These are phyloP conservation scores for Agraylea sexmaculata DNA, from an alignment of 1,140 invertebrate species.

Conservation along the genomic window DNA sequence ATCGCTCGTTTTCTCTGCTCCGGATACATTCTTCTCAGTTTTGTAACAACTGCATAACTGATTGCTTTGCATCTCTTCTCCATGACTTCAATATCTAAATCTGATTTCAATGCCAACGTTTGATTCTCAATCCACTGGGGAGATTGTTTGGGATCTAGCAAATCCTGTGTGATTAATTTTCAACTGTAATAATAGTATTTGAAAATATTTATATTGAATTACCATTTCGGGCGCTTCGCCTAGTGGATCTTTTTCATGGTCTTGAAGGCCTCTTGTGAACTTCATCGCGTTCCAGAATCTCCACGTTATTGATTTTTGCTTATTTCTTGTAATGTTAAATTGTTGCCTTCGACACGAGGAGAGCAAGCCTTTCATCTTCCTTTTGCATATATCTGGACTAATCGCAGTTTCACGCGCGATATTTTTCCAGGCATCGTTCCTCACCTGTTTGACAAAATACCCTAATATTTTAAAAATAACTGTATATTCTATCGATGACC, in stretches of 20 bases:
- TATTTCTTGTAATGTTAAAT: constrained; percentile 9
- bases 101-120: too few relatives aligned
- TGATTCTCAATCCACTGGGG: too few relatives aligned
- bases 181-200: background rate
- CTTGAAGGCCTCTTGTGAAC: constrained; percentile 16
- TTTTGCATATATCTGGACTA: constrained; percentile 16
- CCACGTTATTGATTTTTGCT: constrained; percentile 18
- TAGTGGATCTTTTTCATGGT: constrained; percentile 19
- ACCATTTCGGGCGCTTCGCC: constrained; percentile 17
- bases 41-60: too few relatives aligned
- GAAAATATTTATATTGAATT: background rate
- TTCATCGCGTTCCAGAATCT: constrained; percentile 20
- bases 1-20: too few relatives aligned
- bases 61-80: too few relatives aligned
- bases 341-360: constrained; percentile 16
- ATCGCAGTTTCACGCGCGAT: constrained; percentile 12
- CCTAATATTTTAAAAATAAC: constrained; percentile 9
- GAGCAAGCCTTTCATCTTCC: constrained; percentile 18
- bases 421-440: constrained; percentile 16
- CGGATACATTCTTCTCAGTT: too few relatives aligned
- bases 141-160: too few relatives aligned
- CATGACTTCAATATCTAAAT: too few relatives aligned
- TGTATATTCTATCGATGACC: too few relatives aligned
- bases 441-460: constrained; percentile 14
- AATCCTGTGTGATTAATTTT: too few relatives aligned